Evolutionary conservation across 1,140 invertebrate genomes (phyloP).

Genomic region (Heliconius congener): DNA sequence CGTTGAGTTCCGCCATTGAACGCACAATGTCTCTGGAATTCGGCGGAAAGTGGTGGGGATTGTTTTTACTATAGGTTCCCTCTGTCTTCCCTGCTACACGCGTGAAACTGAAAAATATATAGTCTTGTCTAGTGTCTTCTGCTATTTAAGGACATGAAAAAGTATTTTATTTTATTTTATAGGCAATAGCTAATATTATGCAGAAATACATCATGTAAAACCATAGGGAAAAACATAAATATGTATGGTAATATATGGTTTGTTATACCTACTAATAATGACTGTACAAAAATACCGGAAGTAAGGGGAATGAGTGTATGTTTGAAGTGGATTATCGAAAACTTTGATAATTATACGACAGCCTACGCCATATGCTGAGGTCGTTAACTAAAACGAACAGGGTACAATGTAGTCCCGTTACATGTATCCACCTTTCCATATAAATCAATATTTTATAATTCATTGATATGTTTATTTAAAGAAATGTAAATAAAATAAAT

Average conservation of each 20-base stretch:
- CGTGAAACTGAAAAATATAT: too few relatives aligned
- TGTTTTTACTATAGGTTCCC: too few relatives aligned
- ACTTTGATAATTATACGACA: slow-evolving; percentile 55
- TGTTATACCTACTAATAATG: slow-evolving; percentile 14
- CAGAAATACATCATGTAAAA: background rate
- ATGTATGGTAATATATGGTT: background rate
- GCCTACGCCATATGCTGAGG: slow-evolving; percentile 58
- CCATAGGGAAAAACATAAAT: background rate
- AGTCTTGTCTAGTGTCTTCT: too few relatives aligned
- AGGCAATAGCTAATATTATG: background rate
- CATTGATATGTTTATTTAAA: background rate
- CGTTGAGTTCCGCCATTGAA: too few relatives aligned
- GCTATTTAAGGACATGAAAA: too few relatives aligned
- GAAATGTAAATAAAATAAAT: background rate
- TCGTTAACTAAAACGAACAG: slow-evolving; percentile 47
- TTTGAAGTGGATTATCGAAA: slow-evolving; percentile 67
- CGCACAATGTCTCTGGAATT: too few relatives aligned
- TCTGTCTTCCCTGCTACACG: too few relatives aligned
- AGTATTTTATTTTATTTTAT: background rate
- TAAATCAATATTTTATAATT: too few relatives aligned
- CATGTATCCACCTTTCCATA: background rate
- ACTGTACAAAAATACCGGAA: slow-evolving; percentile 29
- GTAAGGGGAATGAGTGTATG: slow-evolving; percentile 49
- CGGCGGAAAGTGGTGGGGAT: too few relatives aligned
- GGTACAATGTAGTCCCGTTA: slow-evolving; percentile 28